Evolutionary conservation across 2,888 invertebrate species (phyloP), one percentile per base, ranked within the genome.

Genomic region (Drosophila antonietae): DNA sequence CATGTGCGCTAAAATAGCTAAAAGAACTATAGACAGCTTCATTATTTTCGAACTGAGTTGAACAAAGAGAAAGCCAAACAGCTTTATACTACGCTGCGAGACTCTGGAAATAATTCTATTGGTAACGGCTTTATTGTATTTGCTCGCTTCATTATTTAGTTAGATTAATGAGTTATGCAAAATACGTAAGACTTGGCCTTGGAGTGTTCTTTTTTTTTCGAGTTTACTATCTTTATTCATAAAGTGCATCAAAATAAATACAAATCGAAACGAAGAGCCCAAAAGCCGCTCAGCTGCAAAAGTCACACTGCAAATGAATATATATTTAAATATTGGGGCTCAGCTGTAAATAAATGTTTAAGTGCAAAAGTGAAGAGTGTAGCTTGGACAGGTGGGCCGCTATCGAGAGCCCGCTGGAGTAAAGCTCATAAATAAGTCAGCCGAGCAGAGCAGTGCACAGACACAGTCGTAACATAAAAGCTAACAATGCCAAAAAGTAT

Each of bases 401-500:
- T 68, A 80, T 73, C 69, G 68, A 66, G 64, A 37, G 47, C 37
- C 28, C 20, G 35, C 28, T 53, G 46, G 18, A 46, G 41, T 2
- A 51, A 39, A 66, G 35, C 49, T 56, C 78, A 76, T 84, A 78
- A 85, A 83, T 73, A 70, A 49, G 57, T 66, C 66, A 60, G 47
- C 51, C 64, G 59, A 58, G 44, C 53, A 51, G 63, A 58, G 44
- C 53, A 47, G 63, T 8, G 55, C 33, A 67, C 51, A 51, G 52
- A 43, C 18, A 15, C 58, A 61, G 52, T 41, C 28, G 35, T 46
- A 46, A 56, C 46, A 68, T 35, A 51, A 73, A 76, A 64, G 51
- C 44, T 71, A 79, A 83, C 81, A 79, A 72, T 79, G 66, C 83
- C 83, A 70, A 79, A 77, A 73, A 72, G 65, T 72, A 73, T 79